Evolutionary conservation across 23 tunicate genomes (phyloP), one percentile per base, ranked within the genome.

Genomic region (Halocynthia roretzi): DNA sequence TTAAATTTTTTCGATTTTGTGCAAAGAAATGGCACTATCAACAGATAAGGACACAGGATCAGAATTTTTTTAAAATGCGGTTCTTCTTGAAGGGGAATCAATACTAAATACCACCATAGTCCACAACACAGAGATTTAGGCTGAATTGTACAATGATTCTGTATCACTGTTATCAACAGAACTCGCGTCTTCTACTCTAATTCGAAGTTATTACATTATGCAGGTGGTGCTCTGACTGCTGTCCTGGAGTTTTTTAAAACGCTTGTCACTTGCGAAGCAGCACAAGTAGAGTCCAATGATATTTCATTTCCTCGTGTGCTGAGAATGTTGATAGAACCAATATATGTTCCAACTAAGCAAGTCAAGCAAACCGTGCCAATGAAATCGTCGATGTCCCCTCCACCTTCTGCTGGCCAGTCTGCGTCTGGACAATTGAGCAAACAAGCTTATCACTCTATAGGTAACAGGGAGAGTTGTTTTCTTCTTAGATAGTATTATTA

Each of bases 381-480:
- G 21, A 53, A 64, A 18, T 18, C 78, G 15, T 74, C 78, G 22
- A 52, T 74, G 67, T 74, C 78, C 19, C 78, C 78, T 8, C 78
- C 78, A 8, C 78, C 78, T 8, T 74, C 78, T 22, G 54, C 78
- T 8, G 78, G 78, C 55, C 78, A 74, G 6, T 11, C 49, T 8
- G 0, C 31, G 55, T 63, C 55, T 11, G 71, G 18, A 54, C 8
- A 62, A n/a, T 55, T 74, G 78, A 74, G 89, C 87, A 92, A 92
- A 64, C 98, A 92, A 86, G 98, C 98, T 60, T 92, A 76, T 61
- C 84, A 92, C 67, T 92, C 98, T 6, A 92, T 92, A 50, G 98
- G 98, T 92, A 6, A 7, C 76, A 40, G 12, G 18, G 5, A 57
- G 18, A 20, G 14, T 14, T 50, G 48, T 68, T 68, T 68, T 4